Conservation (phyloP, 2,888 invertebrate genomes). For the Drosophila pullipes region DNA sequence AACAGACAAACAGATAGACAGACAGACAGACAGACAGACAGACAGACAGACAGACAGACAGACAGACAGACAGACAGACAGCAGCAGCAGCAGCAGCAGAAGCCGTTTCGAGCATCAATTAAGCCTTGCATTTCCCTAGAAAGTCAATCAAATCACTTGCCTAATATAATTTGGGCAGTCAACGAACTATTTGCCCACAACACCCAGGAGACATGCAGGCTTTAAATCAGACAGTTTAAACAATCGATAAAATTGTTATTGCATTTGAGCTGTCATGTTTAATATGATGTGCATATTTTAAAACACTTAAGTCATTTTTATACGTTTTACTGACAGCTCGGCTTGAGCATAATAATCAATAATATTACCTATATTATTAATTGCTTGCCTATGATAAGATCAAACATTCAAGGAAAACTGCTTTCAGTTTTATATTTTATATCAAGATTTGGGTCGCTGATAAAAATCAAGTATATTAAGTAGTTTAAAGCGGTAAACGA, state of each 20-base stretch:
- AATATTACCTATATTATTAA: neutral
- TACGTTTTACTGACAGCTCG: neutral
- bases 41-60: neutral
- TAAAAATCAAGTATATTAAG: neutral
- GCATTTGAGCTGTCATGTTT: neutral
- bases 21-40: neutral
- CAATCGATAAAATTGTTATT: neutral
- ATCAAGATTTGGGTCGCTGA: conserved; percentile 5
- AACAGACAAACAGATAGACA: neutral
- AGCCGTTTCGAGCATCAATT: conserved; percentile 27
- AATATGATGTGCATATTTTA: neutral
- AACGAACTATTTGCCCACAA: conserved; percentile 9
- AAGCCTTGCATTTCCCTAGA: conserved; percentile 34
- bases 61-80: neutral
- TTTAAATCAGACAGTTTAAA: neutral
- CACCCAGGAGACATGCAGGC: neutral
- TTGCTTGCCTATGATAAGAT: neutral
- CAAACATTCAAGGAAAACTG: neutral
- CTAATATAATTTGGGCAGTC: conserved; percentile 6
- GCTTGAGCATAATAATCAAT: neutral
- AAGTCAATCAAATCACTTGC: conserved; percentile 41
- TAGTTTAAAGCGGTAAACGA: neutral
- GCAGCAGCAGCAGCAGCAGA: neutral
- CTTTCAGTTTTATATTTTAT: conserved; percentile 1
- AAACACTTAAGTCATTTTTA: neutral